Percentiles rank a stretch among this genome's conserved stretches.
phyloP scores from a whole-genome alignment of 2,113 vertebrate genomes.

The Laticauda laticaudata region DNA sequence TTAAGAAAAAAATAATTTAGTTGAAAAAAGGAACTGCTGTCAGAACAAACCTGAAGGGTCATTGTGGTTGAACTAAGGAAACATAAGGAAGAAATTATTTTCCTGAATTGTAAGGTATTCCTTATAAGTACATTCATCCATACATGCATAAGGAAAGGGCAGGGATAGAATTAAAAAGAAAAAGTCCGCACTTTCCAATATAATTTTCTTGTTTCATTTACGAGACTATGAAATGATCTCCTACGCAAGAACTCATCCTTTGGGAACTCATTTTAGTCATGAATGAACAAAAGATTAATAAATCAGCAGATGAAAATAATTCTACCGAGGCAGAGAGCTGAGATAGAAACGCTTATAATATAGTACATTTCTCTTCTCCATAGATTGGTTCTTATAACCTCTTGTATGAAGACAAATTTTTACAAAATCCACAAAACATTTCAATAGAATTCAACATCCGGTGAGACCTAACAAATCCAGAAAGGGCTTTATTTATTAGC shows the following conservation, averaged over 20 bases:
- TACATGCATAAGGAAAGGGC: not conserved
- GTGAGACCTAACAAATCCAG: slow-evolving; percentile 14
- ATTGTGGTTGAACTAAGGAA: slow-evolving; percentile 25
- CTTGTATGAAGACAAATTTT: slow-evolving; percentile 15
- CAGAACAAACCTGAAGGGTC: slow-evolving; percentile 5
- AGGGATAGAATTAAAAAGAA: slow-evolving; percentile 33
- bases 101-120: slow-evolving; percentile 26
- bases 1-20: not conserved
- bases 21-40: not conserved
- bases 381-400: not conserved
- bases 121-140: not conserved
- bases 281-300: slow-evolving; percentile 36
- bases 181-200: slow-evolving; percentile 28
- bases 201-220: slow-evolving; percentile 30
- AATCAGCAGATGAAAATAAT: slow-evolving; percentile 26
- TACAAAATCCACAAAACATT: not conserved
- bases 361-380: not conserved
- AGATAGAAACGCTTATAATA: not conserved
- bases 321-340: not conserved
- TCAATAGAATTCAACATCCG: slow-evolving; percentile 34
- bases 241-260: slow-evolving; percentile 17
- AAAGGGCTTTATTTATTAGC: not conserved
- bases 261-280: slow-evolving; percentile 31
- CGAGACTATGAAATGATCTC: slow-evolving; percentile 33
- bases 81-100: slow-evolving; percentile 41